phyloP scores from a whole-genome alignment of 2,888 invertebrate species.

The Ectemnius lituratus region DNA sequence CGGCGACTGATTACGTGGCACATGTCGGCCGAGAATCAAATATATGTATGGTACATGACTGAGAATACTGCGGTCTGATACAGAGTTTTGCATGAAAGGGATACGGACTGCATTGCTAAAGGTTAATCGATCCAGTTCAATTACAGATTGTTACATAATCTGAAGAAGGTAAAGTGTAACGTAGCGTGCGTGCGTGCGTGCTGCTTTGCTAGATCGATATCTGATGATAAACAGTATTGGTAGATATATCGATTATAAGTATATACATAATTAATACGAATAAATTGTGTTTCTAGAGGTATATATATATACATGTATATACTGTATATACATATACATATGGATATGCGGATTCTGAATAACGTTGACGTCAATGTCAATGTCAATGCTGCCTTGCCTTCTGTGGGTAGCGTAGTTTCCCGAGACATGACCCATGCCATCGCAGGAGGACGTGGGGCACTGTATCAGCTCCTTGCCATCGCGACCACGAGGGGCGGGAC shows the following conservation, averaged over 20 bases:
- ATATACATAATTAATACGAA: slow-evolving; percentile 37
- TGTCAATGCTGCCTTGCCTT: slow-evolving; percentile 83
- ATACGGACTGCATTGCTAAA: slow-evolving; percentile 1
- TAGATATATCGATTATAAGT: slow-evolving; percentile 6
- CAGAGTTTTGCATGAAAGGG: neutral
- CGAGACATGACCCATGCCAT: slow-evolving; percentile 92
- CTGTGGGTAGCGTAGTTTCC: slow-evolving; percentile 94
- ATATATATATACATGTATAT: neutral
- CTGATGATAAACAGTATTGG: slow-evolving; percentile 30
- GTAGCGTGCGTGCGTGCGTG: slow-evolving; percentile 61
- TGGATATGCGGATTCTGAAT: slow-evolving; percentile 27
- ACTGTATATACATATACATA: neutral
- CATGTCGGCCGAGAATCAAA: no score
- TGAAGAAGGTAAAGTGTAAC: slow-evolving; percentile 24
- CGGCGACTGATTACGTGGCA: slow-evolving; percentile 41
- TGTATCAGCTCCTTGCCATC: slow-evolving; percentile 88
- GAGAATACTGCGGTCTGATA: neutral
- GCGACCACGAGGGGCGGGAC: slow-evolving; percentile 80
- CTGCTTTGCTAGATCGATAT: slow-evolving; percentile 62
- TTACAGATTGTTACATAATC: neutral
- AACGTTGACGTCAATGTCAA: slow-evolving; percentile 62
- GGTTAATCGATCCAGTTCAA: neutral
- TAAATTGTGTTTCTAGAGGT: neutral
- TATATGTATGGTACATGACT: slow-evolving; percentile 21
- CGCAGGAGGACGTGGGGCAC: slow-evolving; percentile 89